Evolutionary conservation across 2,113 vertebrate genomes (phyloP), one percentile per base, ranked within the genome.

Genomic region (Chinchilla lanigera): DNA sequence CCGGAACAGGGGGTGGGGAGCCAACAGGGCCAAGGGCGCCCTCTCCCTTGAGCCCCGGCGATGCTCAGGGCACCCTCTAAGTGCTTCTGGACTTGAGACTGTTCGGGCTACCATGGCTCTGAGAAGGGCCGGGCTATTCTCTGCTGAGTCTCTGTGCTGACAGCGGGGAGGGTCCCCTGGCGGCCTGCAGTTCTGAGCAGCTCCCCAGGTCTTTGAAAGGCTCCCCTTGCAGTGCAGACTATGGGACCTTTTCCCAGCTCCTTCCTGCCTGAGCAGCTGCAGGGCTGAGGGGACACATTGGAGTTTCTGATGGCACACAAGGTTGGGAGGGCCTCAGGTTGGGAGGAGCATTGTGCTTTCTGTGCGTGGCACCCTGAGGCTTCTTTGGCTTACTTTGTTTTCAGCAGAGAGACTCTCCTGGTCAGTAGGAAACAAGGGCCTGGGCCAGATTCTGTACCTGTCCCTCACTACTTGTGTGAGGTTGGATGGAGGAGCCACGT

Each of bases 401-500:
- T 56, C 73, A 13, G 80, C 54, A 87, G 38, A 47, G 44, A 24
- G 35, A 0, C 6, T 50, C 2, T 1, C 22, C 13, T 24, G 3
- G 7, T 71, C 4, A 0, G 22, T 26, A 41, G 87, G 60, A 63
- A 10, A 24, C 0, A 1, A 69, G n/a, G 65, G 41, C 58, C 28
- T 30, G 47, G 50, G 52, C 35, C 14, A 33, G 19, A 10, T 71
- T 61, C 67, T 22, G 9, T 50, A 0, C 22, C 86, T 41, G 7
- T 26, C 17, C 24, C 30, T 77, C 1, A 7, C 38, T 35, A 0
- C 78, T 9, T 54, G 19, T 58, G 12, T 44, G 83, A 52, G 24
- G 44, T 82, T 0, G 3, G 16, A 35, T 0, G 3, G 16, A 35
- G 17, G 44, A 47, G 38, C 24, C 35, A 1, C 0, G 0, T 47